These are phyloP conservation scores for Hiodon alosoides DNA, from an alignment of 2,113 vertebrate species.

Conservation along the genomic window DNA sequence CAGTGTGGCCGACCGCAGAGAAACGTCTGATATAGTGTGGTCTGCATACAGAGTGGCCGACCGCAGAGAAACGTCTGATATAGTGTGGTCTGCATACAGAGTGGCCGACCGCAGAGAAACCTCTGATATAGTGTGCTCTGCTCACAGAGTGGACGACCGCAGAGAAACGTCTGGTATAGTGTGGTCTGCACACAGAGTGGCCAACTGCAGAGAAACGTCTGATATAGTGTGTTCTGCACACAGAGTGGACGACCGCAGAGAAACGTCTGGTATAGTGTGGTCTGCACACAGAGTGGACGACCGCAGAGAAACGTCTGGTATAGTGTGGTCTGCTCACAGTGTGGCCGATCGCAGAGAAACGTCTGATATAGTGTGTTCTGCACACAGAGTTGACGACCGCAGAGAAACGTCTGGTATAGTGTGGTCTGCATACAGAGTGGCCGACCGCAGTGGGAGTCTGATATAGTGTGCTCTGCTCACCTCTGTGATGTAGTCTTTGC, in stretches of 20 bases:
- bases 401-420: neutral
- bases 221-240: neutral
- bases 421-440: neutral
- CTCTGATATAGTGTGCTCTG: neutral
- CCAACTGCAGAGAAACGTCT: neutral
- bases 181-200: neutral
- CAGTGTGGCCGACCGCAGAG: too few relatives aligned
- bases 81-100: too few relatives aligned
- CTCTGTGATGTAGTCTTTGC: slow-evolving; percentile 97
- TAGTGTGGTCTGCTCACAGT: neutral
- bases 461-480: slow-evolving; percentile 52
- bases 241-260: too few relatives aligned
- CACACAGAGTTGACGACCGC: neutral
- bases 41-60: too few relatives aligned
- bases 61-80: too few relatives aligned
- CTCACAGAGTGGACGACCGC: too few relatives aligned
- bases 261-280: neutral
- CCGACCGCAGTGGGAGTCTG: neutral
- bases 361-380: neutral
- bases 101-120: too few relatives aligned
- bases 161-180: too few relatives aligned
- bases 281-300: neutral
- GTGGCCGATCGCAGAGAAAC: neutral
- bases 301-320: neutral
- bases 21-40: neutral